Base-by-base conservation (phyloP, 1,140 invertebrate genomes). In the Drosophila dunni region DNA sequence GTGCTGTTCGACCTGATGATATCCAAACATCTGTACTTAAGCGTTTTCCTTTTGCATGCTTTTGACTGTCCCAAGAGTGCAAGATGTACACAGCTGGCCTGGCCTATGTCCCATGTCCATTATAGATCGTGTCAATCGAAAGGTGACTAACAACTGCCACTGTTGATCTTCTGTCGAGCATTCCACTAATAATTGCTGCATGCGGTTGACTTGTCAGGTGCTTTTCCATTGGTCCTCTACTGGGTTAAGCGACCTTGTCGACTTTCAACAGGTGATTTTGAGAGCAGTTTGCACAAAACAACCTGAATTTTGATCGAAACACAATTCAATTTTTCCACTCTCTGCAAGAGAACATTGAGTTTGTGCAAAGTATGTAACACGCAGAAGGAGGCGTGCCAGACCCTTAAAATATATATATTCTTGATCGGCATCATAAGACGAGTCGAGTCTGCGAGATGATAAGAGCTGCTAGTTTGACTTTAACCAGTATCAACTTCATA, bases 151-250 rank as follows among this genome's bases (percentile, higher is more conserved):
- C 69, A 77, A 77, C 66, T 88, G 76, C 68, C 58, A 61, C 61
- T 76, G 62, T 74, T 69, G 58, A 79, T 78, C 51, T 76, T 71
- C 75, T 53, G 65, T 69, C 58, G 65, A 73, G 46, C 71, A 69
- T 72, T 83, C 58, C 77, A 81, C 80, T 91, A 80, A 83, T 88
- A 91, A 88, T 79, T 89, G 40, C 75, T 65, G 45, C 75, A 66
- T 90, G 82, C 78, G 82, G 82, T 79, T 71, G 51, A 45, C 67
- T 63, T 74, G 71, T 82, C 88, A 91, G 81, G 75, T 91, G 88
- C 66, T 79, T 79, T 83, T 67, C 44, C 29, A 20, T 36, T 50
- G 38, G 15, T 29, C n/a, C 40, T 13, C 5, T 5, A 5, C 13
- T 3, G 65, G 51, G 44, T 67, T 60, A 77, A 73, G 46, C 60